Evolutionary conservation across 2,797 vertebrate species (phyloP), one percentile per base, ranked within the genome.

Genomic region (Threskiornis aethiopicus): DNA sequence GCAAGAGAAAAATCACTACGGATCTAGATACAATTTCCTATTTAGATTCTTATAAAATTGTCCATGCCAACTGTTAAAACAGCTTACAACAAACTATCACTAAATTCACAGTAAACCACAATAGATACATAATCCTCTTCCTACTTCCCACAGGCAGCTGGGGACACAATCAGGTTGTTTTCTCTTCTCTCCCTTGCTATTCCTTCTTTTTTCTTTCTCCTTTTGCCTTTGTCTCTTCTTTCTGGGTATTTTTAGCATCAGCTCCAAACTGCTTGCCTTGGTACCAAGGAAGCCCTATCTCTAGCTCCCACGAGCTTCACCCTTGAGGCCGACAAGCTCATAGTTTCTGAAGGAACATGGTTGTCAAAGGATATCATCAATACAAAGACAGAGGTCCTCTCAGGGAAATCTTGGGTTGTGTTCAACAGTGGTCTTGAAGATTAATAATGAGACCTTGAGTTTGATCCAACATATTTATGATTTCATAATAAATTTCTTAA

Each of bases 271-370:
- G 0, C 69, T 77, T 89, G 62, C 41, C 44, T 61, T 87, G 20
- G 16, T 87, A 79, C 70, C 90, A 90, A 84, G 72, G 49, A 90
- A 89, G 41, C 15, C 49, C 51, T 55, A 6, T 59, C 55, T 93
- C 62, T 42, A 85, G 16, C 17, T 95, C 66, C 65, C 59, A 88
- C 5, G 3, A 57, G n/a, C 49, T 82, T 92, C 78, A 86, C 31
- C 81, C 91, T 93, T 95, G 90, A 93, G 66, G 57, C 64, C 92
- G 79, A 92, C 49, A 95, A 89, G 52, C 73, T 94, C 49, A 64
- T 71, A 57, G 20, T 65, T 97, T 87, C 91, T 76, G 58, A 93
- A 76, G 46, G 71, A 90, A 46, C 17, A 33, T 26, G 10, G 15
- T 24, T 90, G n/a, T 90, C 84, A 78, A 95, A 82, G 18, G 46